phyloP scores from a whole-genome alignment of 2,888 invertebrate species.

The Eupithecia abbreviata region DNA sequence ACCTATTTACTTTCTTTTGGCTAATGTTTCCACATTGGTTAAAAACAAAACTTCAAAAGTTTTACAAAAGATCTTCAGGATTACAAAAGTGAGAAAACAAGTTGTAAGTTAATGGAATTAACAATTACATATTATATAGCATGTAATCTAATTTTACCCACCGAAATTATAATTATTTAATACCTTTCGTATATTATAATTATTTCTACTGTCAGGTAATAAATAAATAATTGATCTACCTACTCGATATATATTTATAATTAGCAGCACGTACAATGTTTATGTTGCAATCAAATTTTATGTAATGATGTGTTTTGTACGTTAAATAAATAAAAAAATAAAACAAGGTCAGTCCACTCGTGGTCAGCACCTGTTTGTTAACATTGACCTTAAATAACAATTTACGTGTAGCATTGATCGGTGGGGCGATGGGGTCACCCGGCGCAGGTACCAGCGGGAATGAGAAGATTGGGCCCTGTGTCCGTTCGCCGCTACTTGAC shows the following conservation, averaged over 20 bases:
- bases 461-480: slow-evolving; percentile 71
- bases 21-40: neutral
- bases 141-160: no score
- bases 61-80: neutral
- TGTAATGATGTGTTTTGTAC: no score
- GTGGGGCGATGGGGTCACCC: slow-evolving; percentile 42
- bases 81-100: neutral
- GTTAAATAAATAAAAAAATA: no score
- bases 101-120: neutral
- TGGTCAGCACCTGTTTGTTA: slow-evolving; percentile 47
- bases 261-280: no score
- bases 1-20: neutral
- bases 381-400: slow-evolving; percentile 76
- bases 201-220: no score
- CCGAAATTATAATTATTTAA: no score
- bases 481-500: slow-evolving; percentile 58
- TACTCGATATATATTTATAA: no score
- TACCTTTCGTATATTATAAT: no score
- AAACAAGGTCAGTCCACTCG: slow-evolving; percentile 18
- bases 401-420: slow-evolving; percentile 66
- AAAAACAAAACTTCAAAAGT: neutral
- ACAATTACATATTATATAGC: no score
- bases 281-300: no score
- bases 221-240: no score
- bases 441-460: slow-evolving; percentile 54